phyloP scores from a whole-genome alignment of 2,113 vertebrate genomes.

The Thunnus thynnus region DNA sequence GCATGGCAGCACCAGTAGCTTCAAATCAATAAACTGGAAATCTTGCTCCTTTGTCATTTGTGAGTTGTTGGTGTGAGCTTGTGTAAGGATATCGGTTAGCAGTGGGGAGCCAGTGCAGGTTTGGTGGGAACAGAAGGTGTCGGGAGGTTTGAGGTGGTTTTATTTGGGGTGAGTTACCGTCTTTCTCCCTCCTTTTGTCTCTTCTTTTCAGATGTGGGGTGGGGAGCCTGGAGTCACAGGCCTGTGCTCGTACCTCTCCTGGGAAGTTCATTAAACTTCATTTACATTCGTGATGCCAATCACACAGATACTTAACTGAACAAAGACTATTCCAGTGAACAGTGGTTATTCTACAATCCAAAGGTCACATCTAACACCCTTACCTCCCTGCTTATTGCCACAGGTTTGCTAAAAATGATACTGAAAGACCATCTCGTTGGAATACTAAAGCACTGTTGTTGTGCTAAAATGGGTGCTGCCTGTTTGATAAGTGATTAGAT shows the following conservation, averaged over 20 bases:
- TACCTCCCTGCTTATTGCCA: neutral
- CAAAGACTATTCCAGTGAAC: constrained; percentile 31
- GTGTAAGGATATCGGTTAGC: neutral
- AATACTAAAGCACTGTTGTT: constrained; percentile 27
- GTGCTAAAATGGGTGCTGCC: constrained; percentile 31
- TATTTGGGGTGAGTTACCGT: constrained; percentile 10
- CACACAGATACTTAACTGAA: constrained; percentile 53
- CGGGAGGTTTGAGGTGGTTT: constrained; percentile 24
- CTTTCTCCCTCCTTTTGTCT: constrained; percentile 36
- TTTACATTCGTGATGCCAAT: constrained; percentile 73
- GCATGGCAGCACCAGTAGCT: neutral
- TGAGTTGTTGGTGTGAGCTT: constrained; percentile 1
- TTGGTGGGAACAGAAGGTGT: constrained; percentile 55
- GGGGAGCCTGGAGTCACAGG: constrained; percentile 20
- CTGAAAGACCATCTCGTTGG: constrained; percentile 16
- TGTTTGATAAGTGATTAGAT: constrained; percentile 14
- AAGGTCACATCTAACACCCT: neutral
- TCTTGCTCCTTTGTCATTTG: neutral
- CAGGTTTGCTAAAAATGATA: constrained; percentile 14
- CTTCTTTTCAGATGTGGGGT: constrained; percentile 54
- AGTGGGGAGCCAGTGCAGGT: constrained; percentile 31
- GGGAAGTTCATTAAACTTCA: constrained; percentile 72
- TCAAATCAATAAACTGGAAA: neutral
- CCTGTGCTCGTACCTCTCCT: constrained; percentile 46
- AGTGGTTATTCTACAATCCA: neutral